These are phyloP conservation scores for Chamaedrilus cognettii DNA, from an alignment of 2,888 invertebrate species.

Conservation along the genomic window DNA sequence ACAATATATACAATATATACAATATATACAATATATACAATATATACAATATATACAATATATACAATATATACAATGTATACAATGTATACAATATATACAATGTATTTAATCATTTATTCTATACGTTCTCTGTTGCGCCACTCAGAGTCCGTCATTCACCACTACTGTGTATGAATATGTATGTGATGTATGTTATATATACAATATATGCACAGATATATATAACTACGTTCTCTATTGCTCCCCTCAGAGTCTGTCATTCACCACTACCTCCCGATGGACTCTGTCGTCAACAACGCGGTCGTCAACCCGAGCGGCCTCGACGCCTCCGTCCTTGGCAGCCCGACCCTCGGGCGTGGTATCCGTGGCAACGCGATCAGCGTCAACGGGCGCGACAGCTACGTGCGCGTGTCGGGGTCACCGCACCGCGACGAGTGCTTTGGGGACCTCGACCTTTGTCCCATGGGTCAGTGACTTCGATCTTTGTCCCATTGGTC, in stretches of 20 bases:
- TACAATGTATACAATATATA: too few species aligned
- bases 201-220: too few species aligned
- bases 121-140: neutral
- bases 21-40: too few species aligned
- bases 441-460: conserved; percentile 53
- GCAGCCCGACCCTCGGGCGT: conserved; percentile 38
- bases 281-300: conserved; percentile 46
- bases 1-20: too few species aligned
- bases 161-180: too few species aligned
- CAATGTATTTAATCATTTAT: neutral
- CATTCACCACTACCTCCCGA: conserved; percentile 52
- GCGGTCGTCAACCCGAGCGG: conserved; percentile 52
- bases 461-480: conserved; percentile 43
- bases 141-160: too few species aligned
- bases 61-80: too few species aligned
- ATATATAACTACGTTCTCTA: neutral
- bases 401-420: conserved; percentile 49
- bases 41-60: too few species aligned
- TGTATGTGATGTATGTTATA: too few species aligned
- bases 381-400: conserved; percentile 42
- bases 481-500: neutral
- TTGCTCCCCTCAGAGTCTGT: conserved; percentile 18
- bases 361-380: conserved; percentile 50
- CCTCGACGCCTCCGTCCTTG: conserved; percentile 46
- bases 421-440: conserved; percentile 53